These are phyloP conservation scores for Osmoderma eremita DNA, from an alignment of 2,888 invertebrate genomes.

Conservation along the genomic window DNA sequence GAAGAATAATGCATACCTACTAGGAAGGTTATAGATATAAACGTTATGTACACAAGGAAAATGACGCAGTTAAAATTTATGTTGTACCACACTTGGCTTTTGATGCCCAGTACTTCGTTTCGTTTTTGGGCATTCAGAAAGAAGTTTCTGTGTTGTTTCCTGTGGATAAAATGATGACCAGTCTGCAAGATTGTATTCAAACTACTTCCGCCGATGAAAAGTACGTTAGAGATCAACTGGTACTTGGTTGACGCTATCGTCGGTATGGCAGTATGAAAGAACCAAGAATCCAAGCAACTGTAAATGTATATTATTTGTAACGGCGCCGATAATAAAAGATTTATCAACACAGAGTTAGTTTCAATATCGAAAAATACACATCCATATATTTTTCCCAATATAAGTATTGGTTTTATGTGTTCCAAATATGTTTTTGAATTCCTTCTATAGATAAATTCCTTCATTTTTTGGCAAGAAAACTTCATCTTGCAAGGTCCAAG, in stretches of 20 bases:
- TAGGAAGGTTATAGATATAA: neutral
- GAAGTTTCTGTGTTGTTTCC: neutral
- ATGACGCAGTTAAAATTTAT: neutral
- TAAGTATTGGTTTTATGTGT: neutral
- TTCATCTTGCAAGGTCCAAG: neutral
- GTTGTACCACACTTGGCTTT: neutral
- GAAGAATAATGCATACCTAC: neutral
- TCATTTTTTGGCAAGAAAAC: too few relatives aligned
- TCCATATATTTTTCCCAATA: neutral
- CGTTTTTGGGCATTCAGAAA: neutral
- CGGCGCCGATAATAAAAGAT: neutral
- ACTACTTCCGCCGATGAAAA: neutral
- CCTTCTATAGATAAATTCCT: too few relatives aligned
- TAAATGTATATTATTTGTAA: neutral
- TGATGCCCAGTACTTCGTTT: neutral
- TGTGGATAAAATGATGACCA: neutral
- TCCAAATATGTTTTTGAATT: neutral
- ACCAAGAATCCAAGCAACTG: neutral
- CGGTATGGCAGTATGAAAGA: neutral
- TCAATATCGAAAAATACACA: neutral
- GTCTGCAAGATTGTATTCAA: neutral
- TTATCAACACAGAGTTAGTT: neutral
- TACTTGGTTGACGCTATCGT: neutral
- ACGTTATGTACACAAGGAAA: neutral
- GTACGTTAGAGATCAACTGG: neutral